Evolutionary conservation across 2,888 invertebrate genomes (phyloP).

Genomic region (Rhogogaster chlorosoma): DNA sequence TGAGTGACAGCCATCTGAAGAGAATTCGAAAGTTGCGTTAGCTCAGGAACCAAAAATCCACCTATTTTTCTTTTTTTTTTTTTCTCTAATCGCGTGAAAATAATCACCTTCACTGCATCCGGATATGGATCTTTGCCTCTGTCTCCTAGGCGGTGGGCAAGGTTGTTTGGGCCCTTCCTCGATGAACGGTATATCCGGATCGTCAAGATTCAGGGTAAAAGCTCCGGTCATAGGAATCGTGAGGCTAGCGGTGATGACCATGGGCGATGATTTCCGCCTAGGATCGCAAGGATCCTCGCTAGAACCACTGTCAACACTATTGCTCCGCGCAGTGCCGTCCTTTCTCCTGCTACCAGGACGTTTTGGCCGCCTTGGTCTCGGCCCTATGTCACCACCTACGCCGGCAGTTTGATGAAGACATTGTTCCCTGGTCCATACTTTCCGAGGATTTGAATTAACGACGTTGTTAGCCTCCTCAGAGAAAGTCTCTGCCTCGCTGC

Average conservation of each 20-base stretch:
- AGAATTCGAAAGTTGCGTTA: too few species aligned
- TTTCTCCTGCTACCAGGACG: slow-evolving; percentile 76
- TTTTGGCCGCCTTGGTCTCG: slow-evolving; percentile 78
- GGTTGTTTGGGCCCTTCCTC: slow-evolving; percentile 79
- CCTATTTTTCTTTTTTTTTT: too few species aligned
- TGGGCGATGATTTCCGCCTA: slow-evolving; percentile 83
- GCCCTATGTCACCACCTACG: slow-evolving; percentile 82
- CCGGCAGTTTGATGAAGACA: slow-evolving; percentile 87
- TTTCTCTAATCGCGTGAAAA: too few species aligned
- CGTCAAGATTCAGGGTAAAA: slow-evolving; percentile 81
- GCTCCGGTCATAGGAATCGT: slow-evolving; percentile 85
- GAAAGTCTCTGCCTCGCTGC: slow-evolving; percentile 74
- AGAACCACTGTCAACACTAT: slow-evolving; percentile 78
- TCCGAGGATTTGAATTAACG: slow-evolving; percentile 62
- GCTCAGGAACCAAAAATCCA: too few species aligned
- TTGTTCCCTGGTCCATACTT: slow-evolving; percentile 87
- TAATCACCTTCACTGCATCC: slow-evolving; percentile 72
- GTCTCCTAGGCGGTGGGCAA: slow-evolving; percentile 78
- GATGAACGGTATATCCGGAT: slow-evolving; percentile 85
- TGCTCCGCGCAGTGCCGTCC: slow-evolving; percentile 78
- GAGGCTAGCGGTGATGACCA: slow-evolving; percentile 88
- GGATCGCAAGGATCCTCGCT: slow-evolving; percentile 75
- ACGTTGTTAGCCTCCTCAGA: slow-evolving; percentile 70
- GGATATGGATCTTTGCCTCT: slow-evolving; percentile 74
- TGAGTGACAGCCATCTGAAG: too few species aligned